Base-by-base conservation (phyloP, 2,888 invertebrate species). In the Bimastos eiseni region DNA sequence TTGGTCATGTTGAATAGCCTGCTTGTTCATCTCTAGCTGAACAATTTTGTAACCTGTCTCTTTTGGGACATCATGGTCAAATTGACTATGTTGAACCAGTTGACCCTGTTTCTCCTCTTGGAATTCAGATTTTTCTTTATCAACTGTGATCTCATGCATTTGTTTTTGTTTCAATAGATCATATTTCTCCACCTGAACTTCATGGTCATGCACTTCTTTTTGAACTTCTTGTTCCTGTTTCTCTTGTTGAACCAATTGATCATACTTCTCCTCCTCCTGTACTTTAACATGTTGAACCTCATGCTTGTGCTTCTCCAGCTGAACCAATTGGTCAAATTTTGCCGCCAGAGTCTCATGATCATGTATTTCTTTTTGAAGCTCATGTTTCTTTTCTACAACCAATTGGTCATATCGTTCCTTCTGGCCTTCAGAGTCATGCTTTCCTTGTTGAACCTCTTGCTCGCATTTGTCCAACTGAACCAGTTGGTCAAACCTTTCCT, bases 101-200 rank as follows among this genome's bases (percentile, higher is more conserved):
- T 70, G 70, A n/a, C 8, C 70, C 24, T 55, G 30, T 55, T 55
- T 55, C 55, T 55, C 30, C n/a, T 1, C 49, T 49, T 70, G 70
- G n/a, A n/a, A 30, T 70, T 70, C 70, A 70, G 13, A 13, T 30
- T n/a, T 70, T 70, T 11, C 70, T 70, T 70, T 2, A n/a, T 70
- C 30, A 70, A 70, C 30, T 24, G 19, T 24, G 15, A 49, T 49
- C 21, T 49, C 49, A 49, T 49, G 49, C 1, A 24, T 49, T 21
- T 49, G 21, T 49, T 49, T 49, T 49, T 49, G 49, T 24, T 49
- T 24, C 70, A 70, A n/a, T 11, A n/a, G 70, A n/a, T 70, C 30
- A n/a, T 70, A n/a, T 70, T 70, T 70, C n/a, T 70, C 70, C n/a
- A n/a, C 70, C n/a, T 70, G 70, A n/a, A 70, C 70, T n/a, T 70